A percentile compares a stretch with the other conserved stretches of the same genome.
Evolutionary conservation across 2,797 vertebrate genomes (phyloP).

Genomic region (Mormyrops attenuatus): DNA sequence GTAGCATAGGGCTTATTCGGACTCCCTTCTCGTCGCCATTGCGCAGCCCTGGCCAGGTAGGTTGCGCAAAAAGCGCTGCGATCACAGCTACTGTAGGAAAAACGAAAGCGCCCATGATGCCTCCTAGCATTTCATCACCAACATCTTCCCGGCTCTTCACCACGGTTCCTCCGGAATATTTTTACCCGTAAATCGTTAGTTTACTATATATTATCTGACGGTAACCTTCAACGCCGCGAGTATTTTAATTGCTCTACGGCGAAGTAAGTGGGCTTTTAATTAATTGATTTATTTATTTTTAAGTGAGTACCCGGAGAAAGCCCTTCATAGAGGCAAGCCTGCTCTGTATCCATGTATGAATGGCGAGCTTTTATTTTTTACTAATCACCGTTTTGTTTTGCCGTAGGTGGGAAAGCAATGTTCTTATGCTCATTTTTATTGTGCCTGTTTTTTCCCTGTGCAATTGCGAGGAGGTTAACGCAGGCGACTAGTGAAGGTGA

Average conservation of each 20-base stretch:
- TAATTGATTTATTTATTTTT: neutral
- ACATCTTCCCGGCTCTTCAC: neutral
- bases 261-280: neutral
- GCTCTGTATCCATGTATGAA: neutral
- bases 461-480: conserved; percentile 39
- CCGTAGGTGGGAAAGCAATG: conserved; percentile 51
- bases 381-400: neutral
- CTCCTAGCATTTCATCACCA: neutral
- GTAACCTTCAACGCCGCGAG: neutral
- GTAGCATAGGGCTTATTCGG: neutral
- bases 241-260: neutral
- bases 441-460: conserved; percentile 46
- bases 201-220: neutral
- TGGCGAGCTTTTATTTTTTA: neutral
- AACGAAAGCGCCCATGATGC: neutral
- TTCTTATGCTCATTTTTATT: conserved; percentile 46
- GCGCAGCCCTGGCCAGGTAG: conserved; percentile 55
- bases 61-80: neutral
- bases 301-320: neutral
- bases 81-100: neutral
- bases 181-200: neutral
- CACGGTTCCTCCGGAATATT: neutral
- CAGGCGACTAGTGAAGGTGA: conserved; percentile 45
- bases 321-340: neutral
- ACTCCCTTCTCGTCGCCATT: conserved; percentile 51